phyloP scores from a whole-genome alignment of 2,113 vertebrate genomes.

The Bubo blakistoni region DNA sequence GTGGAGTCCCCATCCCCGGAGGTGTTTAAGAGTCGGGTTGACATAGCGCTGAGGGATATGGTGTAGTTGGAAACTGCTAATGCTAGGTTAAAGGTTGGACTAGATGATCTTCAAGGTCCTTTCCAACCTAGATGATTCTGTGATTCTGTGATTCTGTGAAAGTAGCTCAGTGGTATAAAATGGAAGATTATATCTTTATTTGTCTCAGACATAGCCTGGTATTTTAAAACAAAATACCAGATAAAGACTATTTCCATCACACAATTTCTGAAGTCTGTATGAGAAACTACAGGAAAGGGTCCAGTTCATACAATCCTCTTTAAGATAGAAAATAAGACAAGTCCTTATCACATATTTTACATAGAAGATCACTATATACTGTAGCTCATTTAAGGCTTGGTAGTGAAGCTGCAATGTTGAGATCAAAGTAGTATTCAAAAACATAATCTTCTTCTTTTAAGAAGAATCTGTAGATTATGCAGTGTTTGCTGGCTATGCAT shows the following conservation, averaged over 20 bases:
- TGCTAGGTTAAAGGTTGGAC: no score
- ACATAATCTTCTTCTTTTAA: background rate
- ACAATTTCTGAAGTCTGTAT: constrained; percentile 12
- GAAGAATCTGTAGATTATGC: constrained; percentile 8
- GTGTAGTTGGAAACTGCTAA: no score
- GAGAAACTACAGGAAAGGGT: background rate
- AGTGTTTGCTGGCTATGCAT: background rate
- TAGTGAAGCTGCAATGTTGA: constrained; percentile 7
- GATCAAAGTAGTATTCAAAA: constrained; percentile 37
- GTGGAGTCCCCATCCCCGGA: no score
- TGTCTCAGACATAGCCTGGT: background rate
- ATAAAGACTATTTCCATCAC: constrained; percentile 34
- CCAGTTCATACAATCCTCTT: constrained; percentile 17
- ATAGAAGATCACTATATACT: constrained; percentile 22
- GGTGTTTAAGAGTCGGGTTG: no score
- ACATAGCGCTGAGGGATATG: no score
- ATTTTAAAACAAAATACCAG: constrained; percentile 48
- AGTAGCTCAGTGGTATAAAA: background rate
- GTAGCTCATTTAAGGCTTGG: background rate
- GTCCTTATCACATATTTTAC: constrained; percentile 45
- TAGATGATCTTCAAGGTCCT: no score
- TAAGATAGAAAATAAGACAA: constrained; percentile 56
- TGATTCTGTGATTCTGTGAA: background rate
- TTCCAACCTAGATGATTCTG: no score
- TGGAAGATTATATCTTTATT: background rate